Evolutionary conservation across 2,888 invertebrate species (phyloP), one percentile per base, ranked within the genome.

Genomic region (Plebejus argus): DNA sequence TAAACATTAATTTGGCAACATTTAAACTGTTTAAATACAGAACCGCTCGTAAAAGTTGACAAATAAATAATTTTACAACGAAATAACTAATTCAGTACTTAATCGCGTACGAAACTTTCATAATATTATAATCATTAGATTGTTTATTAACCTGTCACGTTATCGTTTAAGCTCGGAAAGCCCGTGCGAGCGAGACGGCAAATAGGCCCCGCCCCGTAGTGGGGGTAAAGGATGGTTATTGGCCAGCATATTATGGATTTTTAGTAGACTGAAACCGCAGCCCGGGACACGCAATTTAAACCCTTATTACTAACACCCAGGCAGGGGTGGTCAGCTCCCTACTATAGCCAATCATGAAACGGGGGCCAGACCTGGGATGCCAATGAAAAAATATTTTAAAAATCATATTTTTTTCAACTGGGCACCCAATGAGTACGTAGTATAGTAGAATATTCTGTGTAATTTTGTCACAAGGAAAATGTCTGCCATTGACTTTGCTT

Each of bases 231-330:
- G 83, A 80, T 81, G 87, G 89, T 91, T 89, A 93, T 93, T 92
- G 93, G 93, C 83, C 83, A 86, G 82, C 83, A 85, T 86, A 89
- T 92, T 93, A 92, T 92, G 86, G 93, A 93, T 92, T 93, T 92
- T 92, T 90, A 89, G 88, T 88, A 83, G 79, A 80, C 82, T 81
- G 66, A 66, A 75, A 81, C 81, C 81, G 78, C 81, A 79, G 28
- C 45, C 28, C 78, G 78, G 78, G 77, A 70, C 79, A 66, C 70
- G 76, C 78, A 35, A 78, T 70, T 78, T 76, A 78, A 70, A 77
- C 72, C 78, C 76, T 81, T 80, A 81, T 79, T 35, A 66, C 78
- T 28, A 49, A 77, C 12, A 10, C 33, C 23, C 15, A 77, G 39
- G 53, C 15, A 77, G 39, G 53, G 20, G 70, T n/a, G n/a, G n/a